Percentiles rank a stretch among this genome's conserved stretches.
phyloP scores from a whole-genome alignment of 2,113 vertebrate genomes.

The Mormoops blainvillei region DNA sequence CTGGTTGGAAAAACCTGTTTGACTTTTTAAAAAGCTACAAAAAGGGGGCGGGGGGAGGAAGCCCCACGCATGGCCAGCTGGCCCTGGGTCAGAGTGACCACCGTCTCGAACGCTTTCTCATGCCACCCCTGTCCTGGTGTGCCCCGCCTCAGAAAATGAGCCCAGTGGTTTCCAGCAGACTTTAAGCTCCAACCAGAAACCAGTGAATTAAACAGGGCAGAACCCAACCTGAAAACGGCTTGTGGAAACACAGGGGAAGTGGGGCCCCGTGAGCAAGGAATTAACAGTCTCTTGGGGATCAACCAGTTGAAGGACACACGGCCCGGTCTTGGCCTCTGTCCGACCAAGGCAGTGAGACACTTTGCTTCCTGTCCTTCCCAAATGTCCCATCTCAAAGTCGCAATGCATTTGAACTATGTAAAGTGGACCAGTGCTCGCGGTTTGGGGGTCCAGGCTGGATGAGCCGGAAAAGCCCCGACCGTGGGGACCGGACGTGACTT shows the following conservation, averaged over 20 bases:
- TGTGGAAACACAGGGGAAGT: fast-evolving
- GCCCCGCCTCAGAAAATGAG: neutral
- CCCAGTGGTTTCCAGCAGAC: neutral
- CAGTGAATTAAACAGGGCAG: neutral
- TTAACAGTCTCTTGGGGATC: neutral
- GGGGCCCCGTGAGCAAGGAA: fast-evolving
- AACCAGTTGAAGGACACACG: neutral
- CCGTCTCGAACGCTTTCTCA: fast-evolving
- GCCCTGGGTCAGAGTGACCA: neutral
- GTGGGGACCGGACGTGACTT: neutral
- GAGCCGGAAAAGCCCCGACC: neutral
- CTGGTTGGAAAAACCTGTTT: neutral
- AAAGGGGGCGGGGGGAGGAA: too few relatives aligned
- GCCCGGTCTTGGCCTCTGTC: fast-evolving
- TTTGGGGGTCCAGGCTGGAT: neutral
- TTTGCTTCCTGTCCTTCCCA: too few relatives aligned
- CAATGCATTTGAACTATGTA: neutral
- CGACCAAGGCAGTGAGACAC: neutral
- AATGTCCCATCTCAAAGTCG: neutral
- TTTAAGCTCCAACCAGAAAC: neutral
- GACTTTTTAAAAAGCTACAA: neutral
- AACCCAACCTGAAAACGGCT: too few relatives aligned
- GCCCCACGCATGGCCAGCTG: neutral
- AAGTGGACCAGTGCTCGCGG: fast-evolving
- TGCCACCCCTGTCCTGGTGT: neutral